Base-by-base conservation (phyloP, 2,797 vertebrate species). In the Chelon auratus region DNA sequence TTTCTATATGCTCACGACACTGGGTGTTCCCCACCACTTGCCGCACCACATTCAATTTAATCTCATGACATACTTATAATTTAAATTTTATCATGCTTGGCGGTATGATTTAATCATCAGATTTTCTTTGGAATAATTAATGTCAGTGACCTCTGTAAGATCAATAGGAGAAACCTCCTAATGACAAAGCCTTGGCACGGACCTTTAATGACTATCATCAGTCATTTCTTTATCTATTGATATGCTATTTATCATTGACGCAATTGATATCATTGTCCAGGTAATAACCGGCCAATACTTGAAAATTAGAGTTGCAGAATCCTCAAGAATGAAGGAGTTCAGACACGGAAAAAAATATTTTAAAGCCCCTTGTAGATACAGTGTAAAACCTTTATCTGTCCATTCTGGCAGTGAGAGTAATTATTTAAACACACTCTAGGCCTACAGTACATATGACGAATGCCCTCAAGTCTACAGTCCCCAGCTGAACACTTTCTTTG, bases 141-240 rank as follows among this genome's bases (percentile, higher is more conserved):
- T 88, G 83, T 81, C 85, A 71, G 59, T 71, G 80, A 90, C 85
- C 82, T 77, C 80, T 63, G 20, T 58, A 37, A 67, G 88, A 92
- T 92, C 88, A 77, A 89, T 91, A 67, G 62, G 65, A 69, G 30
- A 83, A 83, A 88, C 83, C 75, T 80, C 65, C 77, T 78, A 83
- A 84, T 79, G 86, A 86, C 80, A 73, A 78, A 71, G 63, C 57
- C 78, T 68, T 68, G 82, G 77, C 87, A 68, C 18, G 39, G 65
- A 69, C 64, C 72, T 68, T 75, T 88, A 91, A 93, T 83, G 85
- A 67, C 82, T 62, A 37, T 57, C 85, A 92, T 91, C 80, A 77
- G 54, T 92, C 91, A 91, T 83, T 81, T 67, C 17, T 64, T 77
- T 78, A 80, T 83, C 80, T 76, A 80, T 83, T 62, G 79, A 85